Base-by-base conservation (phyloP, 2,797 vertebrate genomes). In the Propithecus deckenii region DNA sequence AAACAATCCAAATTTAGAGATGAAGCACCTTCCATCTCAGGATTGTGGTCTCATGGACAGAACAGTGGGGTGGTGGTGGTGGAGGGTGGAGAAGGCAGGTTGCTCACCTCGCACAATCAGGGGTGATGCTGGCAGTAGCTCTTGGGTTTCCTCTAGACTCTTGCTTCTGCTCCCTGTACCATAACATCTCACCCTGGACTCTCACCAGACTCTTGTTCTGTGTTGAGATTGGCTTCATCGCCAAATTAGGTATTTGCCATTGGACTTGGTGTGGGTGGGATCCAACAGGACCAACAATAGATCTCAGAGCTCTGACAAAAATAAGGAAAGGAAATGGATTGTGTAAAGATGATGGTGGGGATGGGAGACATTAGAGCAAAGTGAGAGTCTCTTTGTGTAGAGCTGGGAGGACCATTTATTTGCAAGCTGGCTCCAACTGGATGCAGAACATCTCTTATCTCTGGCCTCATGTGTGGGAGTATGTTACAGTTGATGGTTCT, bases 121-220 rank as follows among this genome's bases (percentile, higher is more conserved):
- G 48, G 10, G 35, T 83, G 85, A 59, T 48, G 48, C 38, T 74
- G n/a, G 35, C 25, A 76, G 32, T 46, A 92, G 38, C 46, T 76
- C 14, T 89, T 76, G 48, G 89, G 38, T 88, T 94, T 92, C 55
- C 59, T 96, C 89, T 50, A 95, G 48, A 91, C 13, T 91, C 38
- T 87, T 81, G 52, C 61, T 86, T 86, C 79, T 95, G 48, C 23
- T 94, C 22, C 65, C 35, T 25, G 0, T 55, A 43, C 63, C 13
- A 32, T 94, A 23, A 35, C 20, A 20, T 84, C 30, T 74, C 71
- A 92, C n/a, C 25, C 46, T 20, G 11, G 20, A 15, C 12, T 65
- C 57, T 87, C 35, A 67, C 48, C 48, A 78, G 65, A 95, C 30
- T 38, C 76, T 80, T 95, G 30, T 86, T 95, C 75, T 88, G 20